Percentiles rank a stretch among this genome's conserved stretches.
Conservation (phyloP, 2,888 invertebrate species). For the Micoletzkya japonica region DNA sequence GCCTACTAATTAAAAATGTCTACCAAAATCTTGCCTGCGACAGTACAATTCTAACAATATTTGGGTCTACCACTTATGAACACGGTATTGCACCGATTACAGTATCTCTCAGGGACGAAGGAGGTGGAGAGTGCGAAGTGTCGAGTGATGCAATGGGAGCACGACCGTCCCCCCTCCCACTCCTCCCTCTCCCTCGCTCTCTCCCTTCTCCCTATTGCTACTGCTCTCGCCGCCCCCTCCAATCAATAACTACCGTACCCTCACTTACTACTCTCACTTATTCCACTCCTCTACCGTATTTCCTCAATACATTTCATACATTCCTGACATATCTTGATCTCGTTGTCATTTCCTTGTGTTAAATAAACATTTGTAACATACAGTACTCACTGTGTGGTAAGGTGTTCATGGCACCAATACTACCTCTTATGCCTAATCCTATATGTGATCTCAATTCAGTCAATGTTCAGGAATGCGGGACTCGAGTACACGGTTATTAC, state of each 20-base stretch:
- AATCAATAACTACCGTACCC: too few relatives aligned
- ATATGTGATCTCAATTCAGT: too few relatives aligned
- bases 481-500: too few relatives aligned
- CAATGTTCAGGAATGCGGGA: too few relatives aligned
- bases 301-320: not conserved
- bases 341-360: not conserved
- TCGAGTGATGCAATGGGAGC: conserved; percentile 12
- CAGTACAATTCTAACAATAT: too few relatives aligned
- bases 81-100: conserved; percentile 6
- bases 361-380: not conserved
- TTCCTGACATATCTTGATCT: not conserved
- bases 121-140: not conserved
- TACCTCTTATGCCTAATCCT: too few relatives aligned
- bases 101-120: conserved; percentile 32
- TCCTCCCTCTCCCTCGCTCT: conserved; percentile 3
- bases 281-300: not conserved
- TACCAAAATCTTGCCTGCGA: too few relatives aligned
- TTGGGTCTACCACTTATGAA: too few relatives aligned
- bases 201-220: conserved; percentile 13
- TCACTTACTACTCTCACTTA: not conserved
- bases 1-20: too few relatives aligned
- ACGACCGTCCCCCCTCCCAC: conserved; percentile 20
- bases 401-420: not conserved
- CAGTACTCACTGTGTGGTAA: not conserved
- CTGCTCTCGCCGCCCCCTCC: conserved; percentile 19